A percentile compares a stretch with the other conserved stretches of the same genome.
phyloP scores from a whole-genome alignment of 1,140 invertebrate species.

The Drosophila equinoxialis region DNA sequence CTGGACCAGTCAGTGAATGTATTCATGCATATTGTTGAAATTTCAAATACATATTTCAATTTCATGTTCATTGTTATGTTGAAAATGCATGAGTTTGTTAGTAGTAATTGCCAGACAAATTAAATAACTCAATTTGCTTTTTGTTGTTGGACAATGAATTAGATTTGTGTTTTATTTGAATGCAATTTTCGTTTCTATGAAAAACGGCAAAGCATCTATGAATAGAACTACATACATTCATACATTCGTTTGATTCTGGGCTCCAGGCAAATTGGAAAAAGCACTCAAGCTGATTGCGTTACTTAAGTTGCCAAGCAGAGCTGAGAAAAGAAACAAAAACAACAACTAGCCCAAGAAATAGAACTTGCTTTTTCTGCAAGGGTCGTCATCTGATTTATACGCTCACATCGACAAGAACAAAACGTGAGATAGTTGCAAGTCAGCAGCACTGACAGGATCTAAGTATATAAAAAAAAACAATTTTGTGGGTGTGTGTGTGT shows the following conservation, averaged over 20 bases:
- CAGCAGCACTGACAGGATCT: constrained; percentile 44
- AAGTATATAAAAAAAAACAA: constrained; percentile 16
- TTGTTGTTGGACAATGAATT: constrained; percentile 51
- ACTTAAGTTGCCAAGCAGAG: constrained; percentile 58
- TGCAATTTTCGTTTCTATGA: constrained; percentile 39
- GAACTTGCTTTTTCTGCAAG: constrained; percentile 39
- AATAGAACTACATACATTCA: neutral
- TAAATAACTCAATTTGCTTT: constrained; percentile 56
- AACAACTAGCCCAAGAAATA: neutral
- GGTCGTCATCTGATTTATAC: constrained; percentile 52
- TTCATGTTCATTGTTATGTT: constrained; percentile 24
- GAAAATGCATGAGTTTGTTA: constrained; percentile 2
- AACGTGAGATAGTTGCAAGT: constrained; percentile 58
- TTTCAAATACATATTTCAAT: constrained; percentile 18
- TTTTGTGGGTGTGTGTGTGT: neutral
- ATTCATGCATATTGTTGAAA: neutral
- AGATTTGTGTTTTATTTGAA: constrained; percentile 56
- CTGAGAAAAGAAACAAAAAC: constrained; percentile 10
- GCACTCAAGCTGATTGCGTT: constrained; percentile 65
- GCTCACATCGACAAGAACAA: constrained; percentile 41
- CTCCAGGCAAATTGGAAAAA: constrained; percentile 51
- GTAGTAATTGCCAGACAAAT: constrained; percentile 43
- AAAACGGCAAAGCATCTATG: constrained; percentile 16
- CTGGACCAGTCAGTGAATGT: constrained; percentile 5
- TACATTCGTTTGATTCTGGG: constrained; percentile 3